These are phyloP conservation scores for Trichechus manatus DNA, from an alignment of 2,113 vertebrate genomes.

Conservation along the genomic window DNA sequence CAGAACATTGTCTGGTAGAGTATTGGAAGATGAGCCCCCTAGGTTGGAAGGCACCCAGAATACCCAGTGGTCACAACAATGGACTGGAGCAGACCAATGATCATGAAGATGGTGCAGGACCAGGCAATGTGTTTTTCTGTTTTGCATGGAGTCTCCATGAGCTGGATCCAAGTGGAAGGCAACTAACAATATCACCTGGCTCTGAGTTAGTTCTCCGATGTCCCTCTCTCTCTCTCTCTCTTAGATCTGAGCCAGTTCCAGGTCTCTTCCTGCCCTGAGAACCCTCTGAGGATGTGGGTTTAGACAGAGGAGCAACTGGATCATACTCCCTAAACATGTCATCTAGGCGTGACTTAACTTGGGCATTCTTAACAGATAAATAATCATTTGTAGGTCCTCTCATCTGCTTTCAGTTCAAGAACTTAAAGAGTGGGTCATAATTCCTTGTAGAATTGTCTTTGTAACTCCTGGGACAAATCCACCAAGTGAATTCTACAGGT, in stretches of 20 bases:
- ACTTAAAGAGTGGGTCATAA: too few species aligned
- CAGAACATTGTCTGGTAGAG: too few species aligned
- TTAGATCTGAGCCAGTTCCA: accelerated
- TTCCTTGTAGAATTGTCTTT: background rate
- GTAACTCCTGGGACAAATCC: background rate
- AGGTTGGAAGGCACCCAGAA: too few species aligned
- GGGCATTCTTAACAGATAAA: accelerated
- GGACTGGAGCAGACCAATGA: too few species aligned
- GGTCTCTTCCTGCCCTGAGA: accelerated
- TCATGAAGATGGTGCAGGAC: too few species aligned
- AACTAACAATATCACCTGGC: too few species aligned
- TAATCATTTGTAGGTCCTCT: accelerated
- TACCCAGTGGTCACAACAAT: too few species aligned
- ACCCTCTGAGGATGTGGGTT: too few species aligned
- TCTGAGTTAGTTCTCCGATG: accelerated
- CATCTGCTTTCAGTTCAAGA: accelerated
- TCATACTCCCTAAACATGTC: accelerated
- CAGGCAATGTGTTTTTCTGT: too few species aligned
- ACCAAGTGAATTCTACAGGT: accelerated
- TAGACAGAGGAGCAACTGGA: background rate
- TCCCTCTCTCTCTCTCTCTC: accelerated
- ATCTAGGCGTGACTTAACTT: accelerated
- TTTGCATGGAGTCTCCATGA: too few species aligned
- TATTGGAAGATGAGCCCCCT: too few species aligned
- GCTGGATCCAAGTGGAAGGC: too few species aligned